Evolutionary conservation across 2,888 invertebrate species (phyloP).

Genomic region (Latheticus oryzae): DNA sequence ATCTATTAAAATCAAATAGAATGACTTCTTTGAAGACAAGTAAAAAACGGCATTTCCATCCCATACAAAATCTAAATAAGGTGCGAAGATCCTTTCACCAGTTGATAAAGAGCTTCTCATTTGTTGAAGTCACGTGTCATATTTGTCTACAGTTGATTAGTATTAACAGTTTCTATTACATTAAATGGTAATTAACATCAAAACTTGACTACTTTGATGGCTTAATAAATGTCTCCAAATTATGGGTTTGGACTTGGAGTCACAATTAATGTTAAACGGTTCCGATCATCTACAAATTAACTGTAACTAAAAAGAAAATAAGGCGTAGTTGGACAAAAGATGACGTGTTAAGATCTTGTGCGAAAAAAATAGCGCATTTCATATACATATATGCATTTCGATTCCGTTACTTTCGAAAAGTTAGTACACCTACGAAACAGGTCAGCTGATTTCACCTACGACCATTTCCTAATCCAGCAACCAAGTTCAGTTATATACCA

Average conservation of each 20-base stretch:
- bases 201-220: slow-evolving; percentile 30
- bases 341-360: slow-evolving; percentile 12
- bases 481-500: slow-evolving; percentile 35
- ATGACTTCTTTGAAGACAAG: too few relatives aligned
- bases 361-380: slow-evolving; percentile 30
- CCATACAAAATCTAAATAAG: slow-evolving; percentile 17
- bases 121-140: slow-evolving; percentile 22
- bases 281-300: slow-evolving; percentile 18
- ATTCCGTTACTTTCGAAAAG: slow-evolving; percentile 36
- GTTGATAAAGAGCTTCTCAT: slow-evolving; percentile 13
- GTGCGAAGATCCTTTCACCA: slow-evolving; percentile 27
- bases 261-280: slow-evolving; percentile 29
- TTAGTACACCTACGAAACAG: slow-evolving; percentile 33
- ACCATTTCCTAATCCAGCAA: slow-evolving; percentile 38
- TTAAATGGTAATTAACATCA: slow-evolving; percentile 32
- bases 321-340: slow-evolving; percentile 22
- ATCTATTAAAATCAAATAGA: too few relatives aligned
- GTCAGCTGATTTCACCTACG: slow-evolving; percentile 43
- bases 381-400: slow-evolving; percentile 30
- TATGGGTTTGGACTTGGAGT: slow-evolving; percentile 25
- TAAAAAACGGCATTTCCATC: slow-evolving; percentile 26
- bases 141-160: slow-evolving; percentile 20
- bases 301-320: slow-evolving; percentile 15
- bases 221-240: slow-evolving; percentile 37
- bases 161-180: slow-evolving; percentile 31